Conservation (phyloP, 2,797 vertebrate genomes). For the Phataginus tetradactyla region DNA sequence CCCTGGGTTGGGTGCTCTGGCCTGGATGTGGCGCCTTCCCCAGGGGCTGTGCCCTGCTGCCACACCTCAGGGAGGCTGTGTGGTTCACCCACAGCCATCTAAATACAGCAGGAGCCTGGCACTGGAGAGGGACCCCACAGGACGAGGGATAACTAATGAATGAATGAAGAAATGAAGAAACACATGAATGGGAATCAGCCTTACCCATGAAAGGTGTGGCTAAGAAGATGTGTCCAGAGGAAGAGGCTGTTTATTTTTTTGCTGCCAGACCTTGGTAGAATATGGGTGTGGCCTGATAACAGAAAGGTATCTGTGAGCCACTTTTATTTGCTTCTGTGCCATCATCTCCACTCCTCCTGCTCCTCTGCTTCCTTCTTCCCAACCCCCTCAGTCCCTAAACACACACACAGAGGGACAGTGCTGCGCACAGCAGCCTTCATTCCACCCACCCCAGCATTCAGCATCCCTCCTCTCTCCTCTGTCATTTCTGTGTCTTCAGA, state of each 20-base stretch:
- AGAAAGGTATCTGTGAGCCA: neutral
- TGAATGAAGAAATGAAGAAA: neutral
- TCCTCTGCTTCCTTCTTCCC: neutral
- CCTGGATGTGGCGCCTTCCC: neutral
- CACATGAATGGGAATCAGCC: neutral
- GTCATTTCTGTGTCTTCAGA: neutral
- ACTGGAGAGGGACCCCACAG: neutral
- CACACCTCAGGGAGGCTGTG: neutral
- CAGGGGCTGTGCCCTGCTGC: neutral
- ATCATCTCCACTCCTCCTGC: neutral
- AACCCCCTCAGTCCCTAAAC: neutral
- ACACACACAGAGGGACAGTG: neutral
- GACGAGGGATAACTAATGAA: neutral
- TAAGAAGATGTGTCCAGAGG: neutral
- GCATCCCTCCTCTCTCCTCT: neutral
- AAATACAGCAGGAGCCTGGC: neutral
- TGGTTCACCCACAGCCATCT: neutral
- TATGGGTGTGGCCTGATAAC: neutral
- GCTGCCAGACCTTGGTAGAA: neutral
- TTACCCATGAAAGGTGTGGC: neutral
- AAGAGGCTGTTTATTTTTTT: neutral
- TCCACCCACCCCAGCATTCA: neutral
- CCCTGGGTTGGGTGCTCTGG: neutral
- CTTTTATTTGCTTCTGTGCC: neutral
- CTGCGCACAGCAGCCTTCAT: neutral